Percentiles rank a stretch among this genome's conserved stretches.
These are phyloP conservation scores for Orthonevra nobilis DNA, from an alignment of 2,888 invertebrate species.

Conservation along the genomic window DNA sequence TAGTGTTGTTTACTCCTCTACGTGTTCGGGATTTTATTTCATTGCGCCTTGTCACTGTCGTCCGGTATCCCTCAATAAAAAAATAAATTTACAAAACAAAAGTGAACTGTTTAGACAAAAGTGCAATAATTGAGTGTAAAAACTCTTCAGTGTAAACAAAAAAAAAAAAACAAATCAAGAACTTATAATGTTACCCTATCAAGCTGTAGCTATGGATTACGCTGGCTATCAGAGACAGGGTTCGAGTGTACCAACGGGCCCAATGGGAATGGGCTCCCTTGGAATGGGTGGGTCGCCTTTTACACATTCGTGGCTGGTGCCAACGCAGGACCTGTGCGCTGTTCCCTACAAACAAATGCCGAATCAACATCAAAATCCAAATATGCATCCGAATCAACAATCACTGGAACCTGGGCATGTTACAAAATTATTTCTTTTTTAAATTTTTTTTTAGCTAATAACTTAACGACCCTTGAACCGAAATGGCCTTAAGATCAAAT, in stretches of 20 bases:
- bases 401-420: slow-evolving; percentile 94
- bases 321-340: slow-evolving; percentile 94
- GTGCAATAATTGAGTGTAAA: slow-evolving; percentile 35
- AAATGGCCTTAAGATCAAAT: neutral
- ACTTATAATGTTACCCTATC: slow-evolving; percentile 89
- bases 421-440: slow-evolving; percentile 78
- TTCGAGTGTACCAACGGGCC: slow-evolving; percentile 78
- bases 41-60: slow-evolving; percentile 48
- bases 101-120: slow-evolving; percentile 47
- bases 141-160: neutral
- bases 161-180: slow-evolving; percentile 33
- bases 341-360: slow-evolving; percentile 89
- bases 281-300: slow-evolving; percentile 85
- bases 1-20: slow-evolving; percentile 62
- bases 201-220: slow-evolving; percentile 93
- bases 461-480: neutral
- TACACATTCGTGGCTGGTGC: slow-evolving; percentile 97
- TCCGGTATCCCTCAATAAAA: slow-evolving; percentile 34
- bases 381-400: slow-evolving; percentile 79
- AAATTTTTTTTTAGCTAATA: neutral
- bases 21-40: slow-evolving; percentile 64
- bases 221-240: slow-evolving; percentile 85
- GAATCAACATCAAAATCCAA: slow-evolving; percentile 78
- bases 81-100: slow-evolving; percentile 19
- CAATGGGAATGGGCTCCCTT: slow-evolving; percentile 81